Evolutionary conservation across 2,888 invertebrate species (phyloP).

Genomic region (Lasioglossum marginatum): DNA sequence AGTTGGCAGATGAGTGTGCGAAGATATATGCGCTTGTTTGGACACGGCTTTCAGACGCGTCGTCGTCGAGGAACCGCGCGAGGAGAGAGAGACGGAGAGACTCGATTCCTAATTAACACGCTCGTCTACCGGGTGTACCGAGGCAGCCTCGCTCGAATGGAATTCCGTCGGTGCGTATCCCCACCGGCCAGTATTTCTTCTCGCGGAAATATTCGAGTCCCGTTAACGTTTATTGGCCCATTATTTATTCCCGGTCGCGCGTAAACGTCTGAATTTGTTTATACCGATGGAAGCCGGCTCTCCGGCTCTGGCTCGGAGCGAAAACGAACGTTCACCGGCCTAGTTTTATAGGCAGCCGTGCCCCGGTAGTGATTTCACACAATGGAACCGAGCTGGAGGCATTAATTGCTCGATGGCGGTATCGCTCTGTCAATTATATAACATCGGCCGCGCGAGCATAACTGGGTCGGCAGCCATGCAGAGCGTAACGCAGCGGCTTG

Average conservation of each 20-base stretch:
- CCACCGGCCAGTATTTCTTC: background rate
- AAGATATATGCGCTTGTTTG: constrained; percentile 36
- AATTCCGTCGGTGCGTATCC: background rate
- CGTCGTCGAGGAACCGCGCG: constrained; percentile 1
- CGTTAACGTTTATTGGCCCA: constrained; percentile 15
- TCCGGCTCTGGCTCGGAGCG: background rate
- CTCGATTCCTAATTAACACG: constrained; percentile 42
- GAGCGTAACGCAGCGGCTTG: constrained; percentile 19
- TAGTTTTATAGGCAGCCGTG: constrained; percentile 21
- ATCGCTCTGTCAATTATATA: constrained; percentile 55
- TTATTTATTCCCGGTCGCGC: background rate
- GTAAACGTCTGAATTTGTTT: constrained; percentile 14
- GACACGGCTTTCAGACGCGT: background rate
- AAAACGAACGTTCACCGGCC: constrained; percentile 19
- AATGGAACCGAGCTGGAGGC: constrained; percentile 23
- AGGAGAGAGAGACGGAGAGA: background rate
- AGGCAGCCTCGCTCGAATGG: background rate
- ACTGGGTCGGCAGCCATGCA: constrained; percentile 45
- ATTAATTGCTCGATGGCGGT: constrained; percentile 45
- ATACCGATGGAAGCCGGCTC: background rate
- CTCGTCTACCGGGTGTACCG: constrained; percentile 18
- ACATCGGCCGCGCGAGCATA: constrained; percentile 39
- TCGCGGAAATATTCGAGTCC: constrained; percentile 19
- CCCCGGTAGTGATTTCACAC: constrained; percentile 23
- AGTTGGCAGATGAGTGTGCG: constrained; percentile 43